Percentiles rank a stretch among this genome's conserved stretches.
phyloP scores from a whole-genome alignment of 2,888 invertebrate species.

The Troglohyphantes excavatus region DNA sequence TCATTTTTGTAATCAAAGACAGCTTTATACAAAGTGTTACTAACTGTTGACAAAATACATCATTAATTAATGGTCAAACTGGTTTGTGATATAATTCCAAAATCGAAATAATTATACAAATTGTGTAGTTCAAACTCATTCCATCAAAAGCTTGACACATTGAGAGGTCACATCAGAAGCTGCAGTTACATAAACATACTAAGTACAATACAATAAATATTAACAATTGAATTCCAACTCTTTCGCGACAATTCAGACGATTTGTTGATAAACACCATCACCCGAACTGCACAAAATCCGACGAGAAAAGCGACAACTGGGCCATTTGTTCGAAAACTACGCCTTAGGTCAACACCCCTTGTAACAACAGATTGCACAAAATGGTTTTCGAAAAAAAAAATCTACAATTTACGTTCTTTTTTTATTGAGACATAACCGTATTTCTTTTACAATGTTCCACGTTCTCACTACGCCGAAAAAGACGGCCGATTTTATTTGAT shows the following conservation, averaged over 20 bases:
- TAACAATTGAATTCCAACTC: neutral
- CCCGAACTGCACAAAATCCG: neutral
- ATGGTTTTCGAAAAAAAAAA: slow-evolving; percentile 15
- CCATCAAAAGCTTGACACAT: too few relatives aligned
- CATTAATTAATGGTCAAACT: too few relatives aligned
- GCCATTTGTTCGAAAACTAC: slow-evolving; percentile 11
- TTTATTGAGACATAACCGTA: slow-evolving; percentile 62
- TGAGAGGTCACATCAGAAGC: too few relatives aligned
- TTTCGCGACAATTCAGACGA: neutral
- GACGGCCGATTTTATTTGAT: slow-evolving; percentile 22
- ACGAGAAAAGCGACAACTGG: slow-evolving; percentile 5
- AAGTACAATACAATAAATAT: too few relatives aligned
- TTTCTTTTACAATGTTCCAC: slow-evolving; percentile 32
- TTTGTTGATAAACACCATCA: neutral
- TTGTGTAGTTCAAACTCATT: too few relatives aligned
- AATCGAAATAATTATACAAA: too few relatives aligned
- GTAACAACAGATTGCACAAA: slow-evolving; percentile 8
- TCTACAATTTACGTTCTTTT: slow-evolving; percentile 50
- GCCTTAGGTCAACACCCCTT: slow-evolving; percentile 29
- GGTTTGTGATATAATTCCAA: too few relatives aligned
- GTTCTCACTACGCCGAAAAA: neutral
- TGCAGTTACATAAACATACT: too few relatives aligned
- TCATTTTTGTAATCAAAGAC: too few relatives aligned
- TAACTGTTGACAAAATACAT: too few relatives aligned
- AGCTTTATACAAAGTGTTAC: too few relatives aligned